phyloP scores from a whole-genome alignment of 2,113 vertebrate genomes.

The Aythya baeri region DNA sequence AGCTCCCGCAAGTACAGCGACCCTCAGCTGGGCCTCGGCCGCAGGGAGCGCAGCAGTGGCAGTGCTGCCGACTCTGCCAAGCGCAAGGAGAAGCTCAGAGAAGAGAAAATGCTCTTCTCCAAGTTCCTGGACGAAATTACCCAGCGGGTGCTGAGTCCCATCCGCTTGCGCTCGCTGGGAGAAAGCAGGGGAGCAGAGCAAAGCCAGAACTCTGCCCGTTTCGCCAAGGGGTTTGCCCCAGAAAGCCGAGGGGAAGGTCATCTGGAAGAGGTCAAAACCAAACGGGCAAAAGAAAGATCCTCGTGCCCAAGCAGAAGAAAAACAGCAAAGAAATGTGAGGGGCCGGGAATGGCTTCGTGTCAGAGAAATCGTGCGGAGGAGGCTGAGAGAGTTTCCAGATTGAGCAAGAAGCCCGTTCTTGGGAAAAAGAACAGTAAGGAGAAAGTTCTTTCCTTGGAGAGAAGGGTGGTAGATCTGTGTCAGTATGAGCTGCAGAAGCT shows the following conservation, averaged over 20 bases:
- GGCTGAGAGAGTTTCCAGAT: conserved; percentile 38
- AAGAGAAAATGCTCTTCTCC: conserved; percentile 87
- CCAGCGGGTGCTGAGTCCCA: conserved; percentile 80
- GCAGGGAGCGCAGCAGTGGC: neutral
- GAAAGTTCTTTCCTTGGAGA: conserved; percentile 48
- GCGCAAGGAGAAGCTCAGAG: conserved; percentile 69
- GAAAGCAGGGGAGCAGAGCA: conserved; percentile 42
- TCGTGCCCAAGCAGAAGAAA: conserved; percentile 71
- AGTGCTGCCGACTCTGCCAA: neutral
- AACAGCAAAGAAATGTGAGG: conserved; percentile 52
- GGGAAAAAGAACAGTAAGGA: conserved; percentile 55
- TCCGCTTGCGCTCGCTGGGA: conserved; percentile 65
- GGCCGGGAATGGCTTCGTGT: neutral
- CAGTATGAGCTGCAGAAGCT: conserved; percentile 41
- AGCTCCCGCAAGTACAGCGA: conserved; percentile 39
- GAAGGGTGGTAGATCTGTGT: conserved; percentile 58
- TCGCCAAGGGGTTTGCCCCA: neutral
- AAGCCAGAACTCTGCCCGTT: conserved; percentile 17
- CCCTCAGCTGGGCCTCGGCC: conserved; percentile 38
- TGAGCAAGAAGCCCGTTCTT: conserved; percentile 38
- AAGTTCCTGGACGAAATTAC: conserved; percentile 89
- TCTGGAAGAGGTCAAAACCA: neutral
- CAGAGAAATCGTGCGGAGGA: conserved; percentile 51
- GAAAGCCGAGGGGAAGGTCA: conserved; percentile 9
- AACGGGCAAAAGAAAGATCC: neutral